Evolutionary conservation across 2,797 vertebrate species (phyloP).

Genomic region (Chaenodraco wilsoni): DNA sequence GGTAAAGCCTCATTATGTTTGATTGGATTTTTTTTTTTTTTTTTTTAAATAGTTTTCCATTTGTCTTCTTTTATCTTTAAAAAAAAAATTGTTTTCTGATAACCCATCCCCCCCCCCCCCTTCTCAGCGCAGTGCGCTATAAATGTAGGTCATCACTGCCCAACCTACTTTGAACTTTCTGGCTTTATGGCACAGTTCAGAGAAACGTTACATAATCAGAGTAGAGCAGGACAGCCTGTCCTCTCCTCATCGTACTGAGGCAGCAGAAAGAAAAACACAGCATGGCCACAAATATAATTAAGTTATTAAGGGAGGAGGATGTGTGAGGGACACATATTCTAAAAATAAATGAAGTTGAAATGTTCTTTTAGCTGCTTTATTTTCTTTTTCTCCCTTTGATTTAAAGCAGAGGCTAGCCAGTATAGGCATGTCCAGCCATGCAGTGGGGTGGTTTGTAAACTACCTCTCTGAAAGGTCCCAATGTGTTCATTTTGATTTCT

Average conservation of each 20-base stretch:
- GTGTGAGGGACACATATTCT: neutral
- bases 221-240: constrained; percentile 40
- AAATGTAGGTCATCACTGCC: constrained; percentile 66
- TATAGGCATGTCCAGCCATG: too few relatives aligned
- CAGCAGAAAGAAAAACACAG: constrained; percentile 12
- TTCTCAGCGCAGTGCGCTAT: neutral
- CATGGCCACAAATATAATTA: constrained; percentile 25
- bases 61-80: neutral
- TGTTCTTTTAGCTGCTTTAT: neutral
- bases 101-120: neutral
- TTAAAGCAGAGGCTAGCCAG: too few relatives aligned
- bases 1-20: neutral
- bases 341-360: too few relatives aligned
- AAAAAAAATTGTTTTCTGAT: constrained; percentile 1
- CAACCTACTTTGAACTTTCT: constrained; percentile 75
- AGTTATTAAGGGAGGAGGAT: neutral
- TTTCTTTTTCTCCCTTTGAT: neutral
- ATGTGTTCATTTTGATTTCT: too few relatives aligned
- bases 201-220: constrained; percentile 76
- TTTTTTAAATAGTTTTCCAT: neutral
- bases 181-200: constrained; percentile 76
- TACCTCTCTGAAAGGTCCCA: too few relatives aligned
- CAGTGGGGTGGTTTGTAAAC: too few relatives aligned
- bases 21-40: too few relatives aligned
- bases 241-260: constrained; percentile 32